phyloP scores from a whole-genome alignment of 2,888 invertebrate species.

The Chymomyza caudatula region DNA sequence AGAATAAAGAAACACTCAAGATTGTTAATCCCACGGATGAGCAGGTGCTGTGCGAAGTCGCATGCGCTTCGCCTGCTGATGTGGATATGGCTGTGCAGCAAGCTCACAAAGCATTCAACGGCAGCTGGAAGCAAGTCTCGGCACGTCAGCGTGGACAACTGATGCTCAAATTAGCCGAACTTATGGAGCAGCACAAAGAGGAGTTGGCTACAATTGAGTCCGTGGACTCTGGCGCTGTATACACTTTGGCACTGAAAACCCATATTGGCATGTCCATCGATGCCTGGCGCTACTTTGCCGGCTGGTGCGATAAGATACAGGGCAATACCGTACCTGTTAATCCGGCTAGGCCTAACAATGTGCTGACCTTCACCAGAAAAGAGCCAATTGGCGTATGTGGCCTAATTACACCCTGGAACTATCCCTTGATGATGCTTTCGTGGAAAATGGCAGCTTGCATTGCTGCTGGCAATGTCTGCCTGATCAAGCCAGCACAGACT shows the following conservation, averaged over 20 bases:
- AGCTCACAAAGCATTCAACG: slow-evolving; percentile 92
- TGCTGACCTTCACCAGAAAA: slow-evolving; percentile 90
- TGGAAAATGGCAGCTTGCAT: slow-evolving; percentile 99
- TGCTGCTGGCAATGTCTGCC: slow-evolving; percentile 97
- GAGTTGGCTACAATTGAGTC: slow-evolving; percentile 96
- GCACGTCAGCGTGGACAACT: slow-evolving; percentile 92
- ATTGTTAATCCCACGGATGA: slow-evolving; percentile 93
- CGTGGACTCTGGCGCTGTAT: slow-evolving; percentile 97
- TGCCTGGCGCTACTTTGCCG: slow-evolving; percentile 97
- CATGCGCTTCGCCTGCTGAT: slow-evolving; percentile 86
- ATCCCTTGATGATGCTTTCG: slow-evolving; percentile 98
- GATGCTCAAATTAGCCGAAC: slow-evolving; percentile 91
- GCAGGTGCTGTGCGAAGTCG: slow-evolving; percentile 85
- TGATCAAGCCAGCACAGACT: slow-evolving; percentile 95
- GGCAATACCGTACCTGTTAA: slow-evolving; percentile 94
- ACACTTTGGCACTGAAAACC: slow-evolving; percentile 96
- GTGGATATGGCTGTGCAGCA: slow-evolving; percentile 93
- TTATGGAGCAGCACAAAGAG: slow-evolving; percentile 96
- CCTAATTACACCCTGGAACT: slow-evolving; percentile 97
- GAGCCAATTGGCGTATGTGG: slow-evolving; percentile 97
- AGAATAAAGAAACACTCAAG: slow-evolving; percentile 82
- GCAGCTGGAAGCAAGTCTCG: slow-evolving; percentile 96
- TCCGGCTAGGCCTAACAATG: slow-evolving; percentile 93
- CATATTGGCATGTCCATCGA: slow-evolving; percentile 99
- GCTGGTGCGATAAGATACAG: slow-evolving; percentile 97